Evolutionary conservation across 2,797 vertebrate genomes (phyloP).

Genomic region (Mus minutoides): DNA sequence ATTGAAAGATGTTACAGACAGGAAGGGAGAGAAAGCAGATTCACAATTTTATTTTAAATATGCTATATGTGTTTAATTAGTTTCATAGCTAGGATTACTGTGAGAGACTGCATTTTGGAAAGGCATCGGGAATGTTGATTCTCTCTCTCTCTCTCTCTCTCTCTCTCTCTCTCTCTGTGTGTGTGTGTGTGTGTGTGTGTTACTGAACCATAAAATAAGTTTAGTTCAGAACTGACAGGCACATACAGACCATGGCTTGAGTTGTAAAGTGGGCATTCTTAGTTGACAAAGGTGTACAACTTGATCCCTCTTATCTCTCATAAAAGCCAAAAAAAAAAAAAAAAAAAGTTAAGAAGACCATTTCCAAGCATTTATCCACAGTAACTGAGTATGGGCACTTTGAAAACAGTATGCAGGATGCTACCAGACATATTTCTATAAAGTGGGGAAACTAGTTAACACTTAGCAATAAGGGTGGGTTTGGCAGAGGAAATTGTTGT

Average conservation of each 20-base stretch:
- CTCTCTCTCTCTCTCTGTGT: not conserved
- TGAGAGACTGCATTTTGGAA: conserved; percentile 39
- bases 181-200: not conserved
- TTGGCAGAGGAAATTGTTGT: not conserved
- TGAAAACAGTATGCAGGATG: not conserved
- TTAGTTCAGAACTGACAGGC: not conserved
- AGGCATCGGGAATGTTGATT: not conserved
- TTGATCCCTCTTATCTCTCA: conserved; percentile 23
- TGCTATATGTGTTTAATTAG: conserved; percentile 50
- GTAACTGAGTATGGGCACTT: not conserved
- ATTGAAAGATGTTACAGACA: conserved; percentile 56
- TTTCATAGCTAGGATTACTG: conserved; percentile 64
- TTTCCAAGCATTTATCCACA: not conserved
- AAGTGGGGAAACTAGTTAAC: not conserved
- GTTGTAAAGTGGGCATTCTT: not conserved
- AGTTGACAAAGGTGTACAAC: not conserved
- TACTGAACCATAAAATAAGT: conserved; percentile 61
- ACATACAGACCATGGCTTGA: not conserved
- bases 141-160: not conserved
- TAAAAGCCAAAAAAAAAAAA: not conserved
- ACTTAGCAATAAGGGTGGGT: not conserved
- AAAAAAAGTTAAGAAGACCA: not conserved
- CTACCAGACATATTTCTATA: not conserved
- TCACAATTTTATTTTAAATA: conserved; percentile 75
- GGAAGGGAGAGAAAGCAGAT: conserved; percentile 56